Percentiles rank a stretch among this genome's conserved stretches.
Conservation (phyloP, 2,797 vertebrate genomes). For the Alosa sapidissima region DNA sequence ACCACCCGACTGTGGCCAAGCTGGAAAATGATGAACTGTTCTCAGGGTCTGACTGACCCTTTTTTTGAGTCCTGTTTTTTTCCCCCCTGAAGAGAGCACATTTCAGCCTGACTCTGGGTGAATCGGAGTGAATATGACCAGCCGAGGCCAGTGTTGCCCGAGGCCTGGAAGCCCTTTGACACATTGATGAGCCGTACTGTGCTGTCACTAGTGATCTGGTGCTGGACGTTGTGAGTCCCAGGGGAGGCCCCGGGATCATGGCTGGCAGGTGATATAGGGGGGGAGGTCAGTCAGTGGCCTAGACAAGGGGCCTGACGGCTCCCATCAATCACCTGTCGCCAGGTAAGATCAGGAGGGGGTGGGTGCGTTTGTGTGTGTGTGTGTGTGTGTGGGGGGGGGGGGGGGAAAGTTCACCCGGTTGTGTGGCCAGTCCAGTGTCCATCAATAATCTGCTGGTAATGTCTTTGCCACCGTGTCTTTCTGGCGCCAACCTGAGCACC, state of each 20-base stretch:
- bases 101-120: background rate
- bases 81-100: background rate
- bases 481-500: background rate
- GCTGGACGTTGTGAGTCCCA: background rate
- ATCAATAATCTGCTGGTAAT: constrained; percentile 3
- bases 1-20: background rate
- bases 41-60: background rate
- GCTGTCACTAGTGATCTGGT: background rate
- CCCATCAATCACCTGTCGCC: constrained; percentile 15
- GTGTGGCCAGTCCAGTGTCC: constrained; percentile 5
- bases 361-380: constrained; percentile 15
- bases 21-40: background rate
- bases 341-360: background rate
- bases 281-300: constrained; percentile 4
- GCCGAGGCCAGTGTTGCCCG: background rate
- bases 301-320: constrained; percentile 13
- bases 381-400: background rate
- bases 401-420: background rate
- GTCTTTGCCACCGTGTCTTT: background rate
- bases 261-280: background rate
- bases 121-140: background rate
- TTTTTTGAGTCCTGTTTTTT: background rate
- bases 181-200: constrained; percentile 8
- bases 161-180: background rate
- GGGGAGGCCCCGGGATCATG: constrained; percentile 1